Evolutionary conservation across 1,140 invertebrate genomes (phyloP).

Genomic region (Caenorhabditis briggsae): DNA sequence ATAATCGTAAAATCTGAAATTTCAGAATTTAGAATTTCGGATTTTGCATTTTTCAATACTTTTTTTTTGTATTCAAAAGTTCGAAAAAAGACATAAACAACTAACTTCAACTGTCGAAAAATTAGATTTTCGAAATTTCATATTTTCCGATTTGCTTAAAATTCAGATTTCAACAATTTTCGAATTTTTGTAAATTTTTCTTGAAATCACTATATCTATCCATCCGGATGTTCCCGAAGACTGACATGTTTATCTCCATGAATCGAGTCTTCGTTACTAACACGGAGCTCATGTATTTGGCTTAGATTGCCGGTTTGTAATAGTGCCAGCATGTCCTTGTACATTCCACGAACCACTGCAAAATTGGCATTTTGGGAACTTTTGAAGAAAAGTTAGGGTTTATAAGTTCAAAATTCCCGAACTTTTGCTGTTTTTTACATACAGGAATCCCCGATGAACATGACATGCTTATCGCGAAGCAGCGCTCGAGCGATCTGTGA

Average conservation of each 20-base stretch:
- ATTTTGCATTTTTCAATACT: no score
- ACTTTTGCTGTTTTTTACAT: background rate
- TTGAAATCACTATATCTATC: no score
- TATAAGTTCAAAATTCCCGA: no score
- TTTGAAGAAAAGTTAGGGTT: background rate
- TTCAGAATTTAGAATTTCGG: no score
- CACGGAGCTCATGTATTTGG: background rate
- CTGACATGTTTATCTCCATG: conserved; percentile 54
- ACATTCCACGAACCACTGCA: conserved; percentile 56
- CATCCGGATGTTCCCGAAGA: background rate
- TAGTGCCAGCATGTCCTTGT: conserved; percentile 54
- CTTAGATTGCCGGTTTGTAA: conserved; percentile 8
- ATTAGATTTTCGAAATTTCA: no score
- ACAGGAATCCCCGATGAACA: conserved; percentile 59
- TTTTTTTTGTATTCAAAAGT: no score
- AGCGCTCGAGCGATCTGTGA: background rate
- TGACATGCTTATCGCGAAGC: conserved; percentile 33
- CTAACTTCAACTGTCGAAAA: no score
- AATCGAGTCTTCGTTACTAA: conserved; percentile 6
- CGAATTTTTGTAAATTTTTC: no score
- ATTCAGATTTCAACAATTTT: no score
- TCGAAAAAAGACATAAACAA: no score
- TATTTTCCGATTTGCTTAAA: no score
- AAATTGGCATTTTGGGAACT: background rate
- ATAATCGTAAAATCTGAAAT: no score